Base-by-base conservation (phyloP, 2,113 vertebrate genomes). In the Syngnathus typhle region DNA sequence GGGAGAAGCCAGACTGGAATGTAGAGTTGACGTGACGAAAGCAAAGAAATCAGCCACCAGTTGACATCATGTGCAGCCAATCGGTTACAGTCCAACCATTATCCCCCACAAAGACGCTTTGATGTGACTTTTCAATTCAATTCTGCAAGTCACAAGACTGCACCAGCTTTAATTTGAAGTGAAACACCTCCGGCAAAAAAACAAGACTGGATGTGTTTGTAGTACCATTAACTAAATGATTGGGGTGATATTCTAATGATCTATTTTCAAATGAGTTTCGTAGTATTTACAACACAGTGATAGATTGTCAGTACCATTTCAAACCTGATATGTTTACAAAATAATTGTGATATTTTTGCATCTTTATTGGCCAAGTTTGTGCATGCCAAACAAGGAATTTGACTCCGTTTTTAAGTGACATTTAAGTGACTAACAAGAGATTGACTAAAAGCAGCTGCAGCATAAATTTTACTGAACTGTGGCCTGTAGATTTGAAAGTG, bases 21-120 rank as follows among this genome's bases (percentile, higher is more conserved):
- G 65, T 44, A 27, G 62, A 54, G 67, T 55, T 19, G 77, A 72
- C 65, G 71, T 65, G 62, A 69, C 77, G 49, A 21, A 77, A 41
- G 69, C 66, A 64, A 39, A 41, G 49, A 68, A 72, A 60, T 64
- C 41, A 70, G 69, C 68, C 51, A 69, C 82, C 71, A 60, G 67
- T 43, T 70, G 69, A 65, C 80, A 86, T 75, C 88, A 89, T 85
- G 84, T 88, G 88, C 80, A 83, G 82, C 76, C 82, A 86, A 89
- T 89, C 84, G 82, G 88, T 87, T 89, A 78, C 82, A 88, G 82
- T 85, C 43, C 64, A 69, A 82, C 76, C 77, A 71, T 81, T 78
- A 78, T 88, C 78, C 41, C 27, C 74, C 63, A 85, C 80, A 89
- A 87, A 88, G 84, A 71, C 66, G 61, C 85, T 89, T 89, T 89